These are phyloP conservation scores for Chrysochloris asiatica DNA, from an alignment of 2,113 vertebrate species.

Conservation along the genomic window DNA sequence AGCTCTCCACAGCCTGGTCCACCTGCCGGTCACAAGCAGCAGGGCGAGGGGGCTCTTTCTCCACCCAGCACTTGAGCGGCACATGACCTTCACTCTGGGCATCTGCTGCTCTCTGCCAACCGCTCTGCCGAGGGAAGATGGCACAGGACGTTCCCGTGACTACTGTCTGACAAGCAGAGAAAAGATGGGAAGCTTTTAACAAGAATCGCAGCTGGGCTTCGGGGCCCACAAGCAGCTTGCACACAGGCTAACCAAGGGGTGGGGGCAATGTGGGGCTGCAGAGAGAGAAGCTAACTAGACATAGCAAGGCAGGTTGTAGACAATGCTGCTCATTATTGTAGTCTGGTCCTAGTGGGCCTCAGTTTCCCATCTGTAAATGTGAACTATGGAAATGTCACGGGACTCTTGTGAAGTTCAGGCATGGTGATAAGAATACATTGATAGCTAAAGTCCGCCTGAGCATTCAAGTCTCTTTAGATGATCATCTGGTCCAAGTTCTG, in stretches of 20 bases:
- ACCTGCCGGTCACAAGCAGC: conserved; percentile 71
- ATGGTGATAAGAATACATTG: neutral
- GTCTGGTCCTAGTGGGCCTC: neutral
- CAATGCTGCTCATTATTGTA: conserved; percentile 58
- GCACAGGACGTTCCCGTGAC: conserved; percentile 81
- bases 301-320: conserved; percentile 58
- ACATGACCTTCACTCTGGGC: conserved; percentile 75
- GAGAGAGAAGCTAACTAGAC: neutral
- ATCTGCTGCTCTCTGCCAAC: conserved; percentile 75
- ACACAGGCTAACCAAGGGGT: conserved; percentile 24
- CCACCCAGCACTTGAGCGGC: conserved; percentile 77
- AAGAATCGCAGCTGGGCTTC: conserved; percentile 71
- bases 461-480: neutral
- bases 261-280: neutral
- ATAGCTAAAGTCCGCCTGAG: too few species aligned
- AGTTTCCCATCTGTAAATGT: conserved; percentile 17
- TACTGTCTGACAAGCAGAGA: conserved; percentile 71
- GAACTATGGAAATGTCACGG: conserved; percentile 10
- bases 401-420: neutral
- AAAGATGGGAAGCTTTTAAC: conserved; percentile 68
- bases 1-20: conserved; percentile 36
- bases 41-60: conserved; percentile 70
- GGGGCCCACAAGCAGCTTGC: neutral
- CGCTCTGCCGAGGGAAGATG: conserved; percentile 59
- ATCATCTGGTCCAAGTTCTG: neutral